phyloP scores from a whole-genome alignment of 2,797 vertebrate species.

The Tinamus major region DNA sequence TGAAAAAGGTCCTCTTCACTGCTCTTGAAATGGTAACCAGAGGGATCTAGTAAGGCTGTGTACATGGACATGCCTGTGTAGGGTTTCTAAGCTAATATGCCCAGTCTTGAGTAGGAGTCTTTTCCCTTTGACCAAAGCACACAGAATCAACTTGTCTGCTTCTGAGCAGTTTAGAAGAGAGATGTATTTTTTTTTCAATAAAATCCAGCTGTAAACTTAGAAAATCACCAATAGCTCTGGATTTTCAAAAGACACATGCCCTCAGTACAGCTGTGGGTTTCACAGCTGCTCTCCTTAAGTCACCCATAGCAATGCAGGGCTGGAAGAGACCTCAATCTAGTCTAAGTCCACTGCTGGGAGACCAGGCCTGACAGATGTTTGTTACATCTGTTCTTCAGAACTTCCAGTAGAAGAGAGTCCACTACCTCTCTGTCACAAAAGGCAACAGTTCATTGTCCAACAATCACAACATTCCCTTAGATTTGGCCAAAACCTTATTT shows the following conservation, averaged over 20 bases:
- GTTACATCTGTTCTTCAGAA: constrained; percentile 14
- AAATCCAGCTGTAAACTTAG: constrained; percentile 8
- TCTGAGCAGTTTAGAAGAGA: background rate
- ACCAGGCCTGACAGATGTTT: background rate
- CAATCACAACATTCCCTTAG: background rate
- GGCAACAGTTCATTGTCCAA: background rate
- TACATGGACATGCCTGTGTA: background rate
- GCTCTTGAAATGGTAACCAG: background rate
- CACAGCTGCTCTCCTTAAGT: background rate
- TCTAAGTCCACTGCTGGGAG: background rate
- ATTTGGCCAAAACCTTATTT: background rate
- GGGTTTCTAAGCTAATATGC: background rate
- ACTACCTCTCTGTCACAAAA: background rate
- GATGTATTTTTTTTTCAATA: background rate
- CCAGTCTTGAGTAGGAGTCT: background rate
- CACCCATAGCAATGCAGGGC: background rate
- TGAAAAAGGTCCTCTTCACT: background rate
- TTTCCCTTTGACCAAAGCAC: background rate
- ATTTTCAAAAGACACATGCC: background rate
- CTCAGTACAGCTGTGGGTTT: background rate
- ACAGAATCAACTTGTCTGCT: background rate
- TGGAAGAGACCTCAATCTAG: background rate
- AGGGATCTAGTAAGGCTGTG: background rate
- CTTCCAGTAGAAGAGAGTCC: background rate
- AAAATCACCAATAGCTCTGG: background rate